A percentile compares a stretch with the other conserved stretches of the same genome.
Evolutionary conservation across 2,797 vertebrate genomes (phyloP).

Genomic region (Poeciliopsis presidionis): DNA sequence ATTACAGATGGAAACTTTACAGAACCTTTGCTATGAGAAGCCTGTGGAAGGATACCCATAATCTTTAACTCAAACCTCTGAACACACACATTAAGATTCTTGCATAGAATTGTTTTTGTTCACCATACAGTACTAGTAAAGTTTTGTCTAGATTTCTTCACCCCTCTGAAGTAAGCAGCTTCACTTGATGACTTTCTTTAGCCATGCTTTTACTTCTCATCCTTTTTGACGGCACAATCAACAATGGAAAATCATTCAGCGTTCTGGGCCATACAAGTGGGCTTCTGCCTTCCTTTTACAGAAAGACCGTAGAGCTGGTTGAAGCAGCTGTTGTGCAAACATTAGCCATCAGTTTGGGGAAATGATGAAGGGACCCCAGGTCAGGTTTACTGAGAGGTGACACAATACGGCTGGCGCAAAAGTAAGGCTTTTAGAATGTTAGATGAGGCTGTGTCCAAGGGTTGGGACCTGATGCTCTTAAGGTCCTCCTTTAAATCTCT

Average conservation of each 20-base stretch:
- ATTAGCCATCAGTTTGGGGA: background rate
- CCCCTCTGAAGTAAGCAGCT: background rate
- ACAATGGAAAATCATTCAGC: background rate
- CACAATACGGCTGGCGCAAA: background rate
- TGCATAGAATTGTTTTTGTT: background rate
- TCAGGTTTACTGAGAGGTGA: background rate
- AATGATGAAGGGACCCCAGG: background rate
- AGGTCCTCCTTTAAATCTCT: background rate
- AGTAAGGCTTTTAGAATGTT: background rate
- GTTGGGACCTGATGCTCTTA: background rate
- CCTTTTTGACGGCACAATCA: background rate
- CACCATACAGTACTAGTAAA: background rate
- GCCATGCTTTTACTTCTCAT: background rate
- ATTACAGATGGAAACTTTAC: background rate
- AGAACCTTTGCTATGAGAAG: background rate
- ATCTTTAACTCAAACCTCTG: background rate
- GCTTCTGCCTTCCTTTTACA: background rate
- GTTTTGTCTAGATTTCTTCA: background rate
- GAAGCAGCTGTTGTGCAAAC: background rate
- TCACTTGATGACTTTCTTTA: background rate
- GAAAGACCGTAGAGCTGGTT: background rate
- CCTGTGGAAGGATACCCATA: background rate
- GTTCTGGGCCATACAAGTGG: background rate
- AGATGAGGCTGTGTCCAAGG: background rate
- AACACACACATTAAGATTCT: background rate